phyloP scores from a whole-genome alignment of 1,140 invertebrate genomes.

The Pseudomyrmex concolor region DNA sequence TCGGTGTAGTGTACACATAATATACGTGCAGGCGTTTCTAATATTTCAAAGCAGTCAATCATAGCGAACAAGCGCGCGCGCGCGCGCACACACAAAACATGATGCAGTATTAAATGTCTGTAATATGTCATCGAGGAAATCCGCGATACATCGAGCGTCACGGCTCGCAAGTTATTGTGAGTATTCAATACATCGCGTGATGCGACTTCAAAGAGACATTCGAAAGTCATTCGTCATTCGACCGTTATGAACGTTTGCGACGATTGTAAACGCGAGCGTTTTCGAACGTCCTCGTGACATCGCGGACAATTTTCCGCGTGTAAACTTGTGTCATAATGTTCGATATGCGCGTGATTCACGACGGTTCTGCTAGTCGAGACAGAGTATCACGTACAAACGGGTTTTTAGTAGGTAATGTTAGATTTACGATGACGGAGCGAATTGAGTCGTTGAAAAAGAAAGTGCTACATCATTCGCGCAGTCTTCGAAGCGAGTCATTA shows the following conservation, averaged over 20 bases:
- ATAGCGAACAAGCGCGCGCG: no score
- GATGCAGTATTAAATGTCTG: not conserved
- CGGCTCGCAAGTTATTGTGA: constrained; percentile 4
- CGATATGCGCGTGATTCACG: constrained; percentile 7
- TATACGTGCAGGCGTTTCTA: not conserved
- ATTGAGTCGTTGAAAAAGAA: not conserved
- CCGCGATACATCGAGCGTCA: constrained; percentile 5
- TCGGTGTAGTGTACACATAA: not conserved
- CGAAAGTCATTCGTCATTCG: constrained; percentile 12
- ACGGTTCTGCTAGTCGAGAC: not conserved
- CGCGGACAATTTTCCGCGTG: not conserved
- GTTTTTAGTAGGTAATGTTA: constrained; percentile 11
- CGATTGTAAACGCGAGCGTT: not conserved
- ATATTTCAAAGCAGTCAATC: constrained; percentile 13
- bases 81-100: not conserved
- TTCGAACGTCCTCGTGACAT: not conserved
- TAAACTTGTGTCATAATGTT: not conserved
- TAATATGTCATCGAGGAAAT: constrained; percentile 15
- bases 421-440: constrained; percentile 2
- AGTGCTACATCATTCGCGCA: not conserved
- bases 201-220: constrained; percentile 10
- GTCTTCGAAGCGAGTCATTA: not conserved
- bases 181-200: not conserved
- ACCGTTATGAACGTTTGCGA: constrained; percentile 19
- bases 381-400: not conserved